Base-by-base conservation (phyloP, 2,113 vertebrate genomes). In the Sphyrna mokarran region DNA sequence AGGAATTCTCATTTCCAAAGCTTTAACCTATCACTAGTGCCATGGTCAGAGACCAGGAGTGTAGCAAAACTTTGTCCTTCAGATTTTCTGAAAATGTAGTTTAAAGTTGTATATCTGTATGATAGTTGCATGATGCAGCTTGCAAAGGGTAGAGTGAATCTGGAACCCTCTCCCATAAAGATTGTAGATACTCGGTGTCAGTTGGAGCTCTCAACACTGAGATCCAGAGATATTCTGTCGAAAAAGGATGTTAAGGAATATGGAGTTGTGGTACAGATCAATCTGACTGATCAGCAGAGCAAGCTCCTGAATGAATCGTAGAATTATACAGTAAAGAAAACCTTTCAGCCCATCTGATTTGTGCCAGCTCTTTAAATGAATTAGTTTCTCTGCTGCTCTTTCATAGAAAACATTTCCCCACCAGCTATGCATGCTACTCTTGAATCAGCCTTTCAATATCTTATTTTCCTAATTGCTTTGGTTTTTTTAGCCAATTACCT, bases 1-100 rank as follows among this genome's bases (percentile, higher is more conserved):
- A 95, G 43, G 94, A 93, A 70, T 61, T 54, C 94, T 72, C 94
- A 22, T 40, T 95, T 48, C 22, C 69, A 95, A 72, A 95, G 94
- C 11, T 5, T 54, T 29, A 95, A 72, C 48, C 89, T 93, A 76
- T 48, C 40, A 54, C 40, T 0, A 26, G 37, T 54, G 26, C 69
- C n/a, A 14, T 70, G n/a, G 66, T 37, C 43, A 69, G 90, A 90
- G n/a, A 68, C 16, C 37, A 70, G 93, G 20, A 8, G 14, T 29
- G 7, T 72, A 69, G 33, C 43, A 72, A 72, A 95, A 54, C 43
- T 2, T 16, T 54, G 54, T 22, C 7, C 63, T 66, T 68, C n/a
- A 93, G 61, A 66, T 11, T 93, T 40, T 66, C 8, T 37, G 20
- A 66, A n/a, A 66, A 37, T 22, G n/a, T 18, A 20, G 61, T 93